These are phyloP conservation scores for Lasiommata megera DNA, from an alignment of 2,888 invertebrate species.

Conservation along the genomic window DNA sequence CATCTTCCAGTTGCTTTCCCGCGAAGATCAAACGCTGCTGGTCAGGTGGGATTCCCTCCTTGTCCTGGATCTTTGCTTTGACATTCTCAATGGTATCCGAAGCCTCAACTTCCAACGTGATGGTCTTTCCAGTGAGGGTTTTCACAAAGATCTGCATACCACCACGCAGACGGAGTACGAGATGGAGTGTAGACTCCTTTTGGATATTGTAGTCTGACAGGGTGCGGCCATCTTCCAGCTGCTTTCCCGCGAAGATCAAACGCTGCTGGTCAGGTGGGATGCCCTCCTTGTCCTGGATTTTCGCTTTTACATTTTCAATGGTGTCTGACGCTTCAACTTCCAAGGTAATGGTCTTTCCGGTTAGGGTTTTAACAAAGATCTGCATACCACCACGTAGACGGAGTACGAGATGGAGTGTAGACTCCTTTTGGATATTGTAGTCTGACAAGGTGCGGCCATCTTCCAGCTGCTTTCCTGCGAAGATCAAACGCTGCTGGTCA, in stretches of 20 bases:
- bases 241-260: background rate
- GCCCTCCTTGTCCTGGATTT: conserved; percentile 51
- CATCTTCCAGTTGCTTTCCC: conserved; percentile 54
- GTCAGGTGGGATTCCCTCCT: conserved; percentile 80
- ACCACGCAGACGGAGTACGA: conserved; percentile 15
- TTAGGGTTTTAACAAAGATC: conserved; percentile 56
- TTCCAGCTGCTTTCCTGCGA: conserved; percentile 64
- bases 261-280: conserved; percentile 6
- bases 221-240: conserved; percentile 1
- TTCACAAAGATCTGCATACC: conserved; percentile 20
- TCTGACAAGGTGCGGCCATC: conserved; percentile 51
- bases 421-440: conserved; percentile 55
- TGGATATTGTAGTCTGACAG: conserved; percentile 5
- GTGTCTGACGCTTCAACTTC: conserved; percentile 53
- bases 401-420: conserved; percentile 46
- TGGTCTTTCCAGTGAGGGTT: conserved; percentile 3
- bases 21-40: conserved; percentile 53
- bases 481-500: conserved; percentile 75
- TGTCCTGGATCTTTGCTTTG: conserved; percentile 64
- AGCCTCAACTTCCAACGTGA: background rate
- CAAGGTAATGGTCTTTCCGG: conserved; percentile 51
- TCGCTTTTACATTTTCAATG: conserved; percentile 54
- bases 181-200: background rate
- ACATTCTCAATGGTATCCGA: conserved; percentile 42
- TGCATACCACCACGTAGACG: conserved; percentile 60